Evolutionary conservation across 2,888 invertebrate species (phyloP), one percentile per base, ranked within the genome.

Genomic region (Electrophaes corylata): DNA sequence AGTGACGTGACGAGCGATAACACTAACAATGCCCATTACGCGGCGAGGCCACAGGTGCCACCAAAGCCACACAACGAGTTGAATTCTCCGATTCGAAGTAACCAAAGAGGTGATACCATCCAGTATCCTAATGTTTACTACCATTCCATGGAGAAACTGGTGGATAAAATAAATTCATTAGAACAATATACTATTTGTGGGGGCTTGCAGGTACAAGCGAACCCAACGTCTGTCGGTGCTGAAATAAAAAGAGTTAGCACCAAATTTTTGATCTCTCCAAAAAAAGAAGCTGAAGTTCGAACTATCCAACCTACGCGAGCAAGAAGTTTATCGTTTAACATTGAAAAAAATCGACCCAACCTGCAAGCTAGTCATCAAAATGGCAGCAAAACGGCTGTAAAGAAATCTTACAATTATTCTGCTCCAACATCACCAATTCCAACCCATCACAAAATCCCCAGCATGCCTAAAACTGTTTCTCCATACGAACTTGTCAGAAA

Each of bases 161-260:
- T 70, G 1, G 81, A 87, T 66, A 83, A 83, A 71, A 78, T 84
- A 72, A 72, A 80, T 4, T 73, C 79, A 0, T 61, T 82, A 5
- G 81, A 88, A 53, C 81, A 88, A 75, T 79, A 84, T 51, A 79
- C 84, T 73, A 82, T 85, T 57, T 86, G 83, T 49, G 83, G 70
- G 74, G 85, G 84, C 19, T 80, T 84, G n/a, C 81, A 81, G 69
- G 70, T 71, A 10, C 79, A 78, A 64, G 67, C 70, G 0, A 67
- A 81, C 52, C 90, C 88, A 4, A 79, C 84, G 11, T 86, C 91
- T 4, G 91, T 91, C 8, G 88, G 91, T 11, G 91, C 91, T 14
- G 89, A 91, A 78, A 91, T 91, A 62, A 91, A 91, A 72, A 83
- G 79, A 76, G 89, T 90, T 2, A 89, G 88, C 60, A 91, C 91